Evolutionary conservation across 2,888 invertebrate species (phyloP), one percentile per base, ranked within the genome.

Genomic region (Orgyia antiqua): DNA sequence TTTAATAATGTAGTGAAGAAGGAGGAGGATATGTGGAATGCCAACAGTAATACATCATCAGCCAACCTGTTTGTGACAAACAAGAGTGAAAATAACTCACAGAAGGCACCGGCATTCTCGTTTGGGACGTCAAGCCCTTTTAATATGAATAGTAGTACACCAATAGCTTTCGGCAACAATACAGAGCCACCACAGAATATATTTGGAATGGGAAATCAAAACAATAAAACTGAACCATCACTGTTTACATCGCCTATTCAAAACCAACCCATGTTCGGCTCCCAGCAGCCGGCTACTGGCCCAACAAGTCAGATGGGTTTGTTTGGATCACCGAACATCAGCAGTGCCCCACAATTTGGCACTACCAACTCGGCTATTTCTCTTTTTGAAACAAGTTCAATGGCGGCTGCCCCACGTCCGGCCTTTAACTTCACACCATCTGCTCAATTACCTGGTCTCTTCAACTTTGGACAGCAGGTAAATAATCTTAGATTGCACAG

Each of bases 401-500:
- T 55, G 5, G 39, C 57, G 2, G 51, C 44, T 0, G 47, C 64
- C 4, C 50, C 62, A 1, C 43, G 67, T 2, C 58, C 70, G 2
- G 43, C 69, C 0, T 80, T 79, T 40, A 75, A 60, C 45, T 83
- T 82, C 40, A 72, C 75, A 9, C 43, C 41, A 11, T 13, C 63
- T 8, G 32, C 55, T 4, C 70, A 60, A 27, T 18, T 61, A 5
- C 24, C 64, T 2, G 59, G 51, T 9, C 56, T 77, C 11, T 79
- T 80, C 36, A 76, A 74, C 36, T 80, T 82, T 55, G 71, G 73
- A 37, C 79, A 80, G 58, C 79, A 80, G 68, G 80, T 79, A 61
- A 57, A 39, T 37, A 33, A 23, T 18, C 7, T 34, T 19, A 19
- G 10, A 11, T 4, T 2, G 7, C 21, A 21, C n/a, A 9, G 9